Conservation (phyloP, 2,888 invertebrate species). For the Nymphalis c-album region DNA sequence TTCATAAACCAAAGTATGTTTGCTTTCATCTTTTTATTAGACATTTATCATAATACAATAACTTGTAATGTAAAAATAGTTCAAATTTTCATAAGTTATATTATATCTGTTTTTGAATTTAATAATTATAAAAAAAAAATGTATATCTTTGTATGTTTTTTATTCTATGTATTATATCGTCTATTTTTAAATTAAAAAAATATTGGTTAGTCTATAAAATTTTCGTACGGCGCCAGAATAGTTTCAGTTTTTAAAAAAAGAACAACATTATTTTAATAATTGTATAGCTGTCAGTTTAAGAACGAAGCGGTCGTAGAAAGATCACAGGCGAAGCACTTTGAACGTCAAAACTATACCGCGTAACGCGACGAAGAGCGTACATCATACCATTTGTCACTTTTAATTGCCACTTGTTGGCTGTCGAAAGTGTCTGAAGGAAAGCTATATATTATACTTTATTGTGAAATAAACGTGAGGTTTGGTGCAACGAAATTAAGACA, state of each 20-base stretch:
- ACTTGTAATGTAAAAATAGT: conserved; percentile 30
- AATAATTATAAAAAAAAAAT: neutral
- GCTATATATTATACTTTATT: conserved; percentile 76
- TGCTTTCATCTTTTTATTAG: conserved; percentile 57
- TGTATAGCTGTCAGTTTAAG: conserved; percentile 34
- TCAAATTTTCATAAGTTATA: neutral
- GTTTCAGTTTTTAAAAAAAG: conserved; percentile 14
- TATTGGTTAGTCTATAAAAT: neutral
- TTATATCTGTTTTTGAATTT: neutral
- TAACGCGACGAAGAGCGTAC: conserved; percentile 55
- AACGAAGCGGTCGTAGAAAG: conserved; percentile 55
- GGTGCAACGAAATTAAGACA: conserved; percentile 60
- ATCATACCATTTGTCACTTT: conserved; percentile 80
- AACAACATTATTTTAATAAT: conserved; percentile 26
- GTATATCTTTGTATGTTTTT: neutral
- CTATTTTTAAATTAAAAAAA: conserved; percentile 6
- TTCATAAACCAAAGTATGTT: conserved; percentile 43
- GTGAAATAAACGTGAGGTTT: conserved; percentile 61
- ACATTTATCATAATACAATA: conserved; percentile 59
- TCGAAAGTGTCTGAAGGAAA: conserved; percentile 67
- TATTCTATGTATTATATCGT: neutral
- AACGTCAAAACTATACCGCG: conserved; percentile 56
- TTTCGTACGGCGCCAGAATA: conserved; percentile 12
- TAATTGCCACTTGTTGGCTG: conserved; percentile 77
- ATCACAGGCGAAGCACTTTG: conserved; percentile 63